Evolutionary conservation across 2,888 invertebrate genomes (phyloP), one percentile per base, ranked within the genome.

Genomic region (Biston betularia): DNA sequence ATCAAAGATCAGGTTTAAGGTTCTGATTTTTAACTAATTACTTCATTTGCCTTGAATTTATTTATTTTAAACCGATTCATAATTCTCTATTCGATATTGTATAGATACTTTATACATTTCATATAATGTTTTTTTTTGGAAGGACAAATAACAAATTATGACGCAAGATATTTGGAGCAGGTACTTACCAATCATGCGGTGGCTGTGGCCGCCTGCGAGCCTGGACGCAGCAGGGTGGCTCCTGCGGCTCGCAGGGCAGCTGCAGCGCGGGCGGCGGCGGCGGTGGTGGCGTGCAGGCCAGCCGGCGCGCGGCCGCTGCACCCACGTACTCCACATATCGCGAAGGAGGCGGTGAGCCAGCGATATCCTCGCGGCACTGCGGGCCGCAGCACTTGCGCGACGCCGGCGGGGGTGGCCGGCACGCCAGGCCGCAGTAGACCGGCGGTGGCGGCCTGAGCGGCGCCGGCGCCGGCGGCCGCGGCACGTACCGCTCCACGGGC

Each of bases 401-500:
- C 49, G 87, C 83, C 48, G 90, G 86, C 54, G 88, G 88, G 59
- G 92, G 89, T 63, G 92, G 88, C 78, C 91, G 84, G 83, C 94
- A 93, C 75, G 92, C 89, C 84, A 93, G 79, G 73, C 94, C 94
- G 76, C 95, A 95, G 85, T 95, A 95, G 54, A 94, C 94, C 74
- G 94, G 94, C 61, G 94, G 94, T 40, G 90, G 90, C 56, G 90
- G 88, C 52, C 92, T 89, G 76, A 89, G 81, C 75, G 91, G 92
- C 60, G 92, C 90, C 46, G 94, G 94, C 70, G 94, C 91, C 46
- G 94, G 94, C 70, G 94, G 95, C 78, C 95, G 94, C 63, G 96
- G 96, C 75, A 96, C 95, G 85, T 96, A 96, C 77, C 96, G 95
- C 89, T 96, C 96, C 74, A 96, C 95, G 14, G 96, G 96, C 79